Conservation (phyloP, 2,797 vertebrate genomes). For the Tragelaphus eurycerus region DNA sequence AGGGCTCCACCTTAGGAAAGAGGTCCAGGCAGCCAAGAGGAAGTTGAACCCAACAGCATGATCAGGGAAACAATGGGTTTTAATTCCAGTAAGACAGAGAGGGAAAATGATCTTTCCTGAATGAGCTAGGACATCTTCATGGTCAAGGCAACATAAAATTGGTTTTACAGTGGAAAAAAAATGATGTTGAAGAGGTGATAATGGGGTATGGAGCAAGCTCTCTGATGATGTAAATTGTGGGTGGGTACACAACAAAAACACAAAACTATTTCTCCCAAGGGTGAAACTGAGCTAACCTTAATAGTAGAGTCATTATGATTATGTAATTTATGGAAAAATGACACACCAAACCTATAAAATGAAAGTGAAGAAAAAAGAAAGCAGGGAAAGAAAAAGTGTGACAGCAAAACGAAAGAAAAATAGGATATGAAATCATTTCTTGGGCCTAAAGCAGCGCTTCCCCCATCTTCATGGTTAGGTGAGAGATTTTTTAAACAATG, state of each 20-base stretch:
- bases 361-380: background rate
- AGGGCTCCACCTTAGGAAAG: background rate
- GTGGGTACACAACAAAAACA: background rate
- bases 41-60: background rate
- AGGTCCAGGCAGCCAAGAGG: background rate
- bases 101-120: background rate
- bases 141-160: background rate
- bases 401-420: background rate
- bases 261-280: background rate
- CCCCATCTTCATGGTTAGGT: background rate
- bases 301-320: background rate
- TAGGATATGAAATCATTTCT: background rate
- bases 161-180: background rate
- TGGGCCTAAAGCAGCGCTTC: background rate
- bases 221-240: background rate
- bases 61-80: background rate
- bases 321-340: background rate
- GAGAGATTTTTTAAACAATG: background rate
- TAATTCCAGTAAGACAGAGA: background rate
- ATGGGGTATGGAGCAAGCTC: background rate
- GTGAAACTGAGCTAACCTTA: background rate
- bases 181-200: background rate
- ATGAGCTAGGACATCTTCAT: background rate
- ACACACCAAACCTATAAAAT: constrained; percentile 23
- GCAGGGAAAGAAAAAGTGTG: background rate